phyloP scores from a whole-genome alignment of 2,888 invertebrate species.

The Craniophora ligustri region DNA sequence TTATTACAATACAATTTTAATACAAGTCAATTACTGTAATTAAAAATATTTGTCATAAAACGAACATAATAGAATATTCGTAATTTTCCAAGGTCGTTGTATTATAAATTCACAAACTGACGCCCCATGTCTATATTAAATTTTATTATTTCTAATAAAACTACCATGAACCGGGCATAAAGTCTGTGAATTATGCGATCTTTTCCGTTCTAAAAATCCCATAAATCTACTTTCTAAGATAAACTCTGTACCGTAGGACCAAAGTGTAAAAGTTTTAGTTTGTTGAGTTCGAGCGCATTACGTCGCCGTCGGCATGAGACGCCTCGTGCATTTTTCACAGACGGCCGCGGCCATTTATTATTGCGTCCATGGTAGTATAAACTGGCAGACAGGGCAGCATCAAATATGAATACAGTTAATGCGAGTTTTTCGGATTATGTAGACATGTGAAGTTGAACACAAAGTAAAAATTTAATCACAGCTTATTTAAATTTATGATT shows the following conservation, averaged over 20 bases:
- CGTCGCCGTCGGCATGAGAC: conserved; percentile 32
- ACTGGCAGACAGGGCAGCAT: conserved; percentile 15
- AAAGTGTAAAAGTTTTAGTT: conserved; percentile 64
- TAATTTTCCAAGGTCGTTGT: not conserved
- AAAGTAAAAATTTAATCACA: not conserved
- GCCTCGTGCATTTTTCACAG: conserved; percentile 52
- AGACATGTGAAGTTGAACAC: conserved; percentile 14
- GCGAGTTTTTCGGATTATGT: not conserved
- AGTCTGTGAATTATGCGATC: conserved; percentile 54
- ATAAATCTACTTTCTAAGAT: conserved; percentile 68
- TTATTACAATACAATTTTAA: too few species aligned
- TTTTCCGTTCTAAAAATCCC: conserved; percentile 59
- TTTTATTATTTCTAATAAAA: conserved; percentile 31
- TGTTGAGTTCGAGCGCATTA: conserved; percentile 49
- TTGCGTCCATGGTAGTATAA: conserved; percentile 28
- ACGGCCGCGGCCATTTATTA: conserved; percentile 42
- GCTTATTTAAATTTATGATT: not conserved
- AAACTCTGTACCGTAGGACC: conserved; percentile 56
- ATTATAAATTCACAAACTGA: conserved; percentile 6
- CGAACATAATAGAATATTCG: too few species aligned
- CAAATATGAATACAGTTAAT: conserved; percentile 25
- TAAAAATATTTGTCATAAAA: too few species aligned
- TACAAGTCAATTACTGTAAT: too few species aligned
- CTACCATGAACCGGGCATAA: conserved; percentile 37
- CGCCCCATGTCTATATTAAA: conserved; percentile 19